Percentiles rank a stretch among this genome's conserved stretches.
Evolutionary conservation across 2,797 vertebrate genomes (phyloP).

Genomic region (Vireo griseus): DNA sequence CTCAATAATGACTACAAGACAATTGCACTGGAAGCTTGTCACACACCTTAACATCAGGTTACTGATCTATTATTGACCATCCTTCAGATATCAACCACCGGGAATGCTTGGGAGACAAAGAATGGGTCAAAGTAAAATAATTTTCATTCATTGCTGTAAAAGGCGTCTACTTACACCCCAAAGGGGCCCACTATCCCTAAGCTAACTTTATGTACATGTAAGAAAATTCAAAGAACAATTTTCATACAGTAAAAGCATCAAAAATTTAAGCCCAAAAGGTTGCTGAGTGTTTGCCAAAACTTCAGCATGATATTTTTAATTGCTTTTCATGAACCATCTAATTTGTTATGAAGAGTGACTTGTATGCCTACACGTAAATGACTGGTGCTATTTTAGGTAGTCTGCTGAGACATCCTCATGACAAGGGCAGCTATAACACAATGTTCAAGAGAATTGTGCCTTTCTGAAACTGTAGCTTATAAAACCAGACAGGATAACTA

Average conservation of each 20-base stretch:
- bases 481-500: not conserved
- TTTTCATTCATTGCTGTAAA: not conserved
- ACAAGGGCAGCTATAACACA: constrained; percentile 12
- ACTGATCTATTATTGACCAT: not conserved
- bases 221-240: not conserved
- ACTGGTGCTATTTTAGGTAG: constrained; percentile 28
- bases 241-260: not conserved
- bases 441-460: not conserved
- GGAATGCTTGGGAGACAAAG: not conserved
- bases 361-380: not conserved
- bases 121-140: not conserved
- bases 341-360: constrained; percentile 30
- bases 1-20: not conserved
- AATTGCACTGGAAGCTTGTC: not conserved
- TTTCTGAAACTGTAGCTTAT: not conserved
- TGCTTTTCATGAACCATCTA: constrained; percentile 6
- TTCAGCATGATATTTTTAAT: constrained; percentile 23
- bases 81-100: not conserved
- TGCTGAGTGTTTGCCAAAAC: not conserved
- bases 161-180: not conserved
- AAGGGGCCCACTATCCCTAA: not conserved
- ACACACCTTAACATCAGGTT: not conserved
- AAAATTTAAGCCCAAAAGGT: not conserved
- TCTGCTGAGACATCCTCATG: constrained; percentile 17
- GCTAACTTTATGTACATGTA: not conserved